Conservation (phyloP, 2,888 invertebrate species). For the Thera britannica region DNA sequence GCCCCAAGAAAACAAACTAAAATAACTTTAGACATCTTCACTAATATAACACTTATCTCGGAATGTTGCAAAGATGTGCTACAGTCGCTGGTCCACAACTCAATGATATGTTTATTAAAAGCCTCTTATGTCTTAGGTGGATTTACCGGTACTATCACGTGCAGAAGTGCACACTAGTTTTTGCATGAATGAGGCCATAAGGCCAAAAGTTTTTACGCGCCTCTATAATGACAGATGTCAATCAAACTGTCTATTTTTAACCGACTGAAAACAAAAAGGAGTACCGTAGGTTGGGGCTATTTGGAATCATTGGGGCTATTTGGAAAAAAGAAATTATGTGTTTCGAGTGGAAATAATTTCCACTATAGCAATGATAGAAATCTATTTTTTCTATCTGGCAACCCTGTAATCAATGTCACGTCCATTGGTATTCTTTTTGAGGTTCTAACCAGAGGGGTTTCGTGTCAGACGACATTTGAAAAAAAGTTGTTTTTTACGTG, state of each 20-base stretch:
- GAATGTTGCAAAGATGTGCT: constrained; percentile 37
- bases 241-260: background rate
- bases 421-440: too few species aligned
- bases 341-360: too few species aligned
- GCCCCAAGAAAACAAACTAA: constrained; percentile 56
- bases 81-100: constrained; percentile 39
- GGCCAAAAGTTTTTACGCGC: background rate
- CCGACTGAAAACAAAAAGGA: too few species aligned
- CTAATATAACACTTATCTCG: constrained; percentile 36
- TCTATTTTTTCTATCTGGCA: too few species aligned
- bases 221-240: background rate
- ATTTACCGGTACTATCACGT: constrained; percentile 66
- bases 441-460: too few species aligned
- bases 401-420: too few species aligned
- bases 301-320: too few species aligned
- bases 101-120: constrained; percentile 41
- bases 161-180: constrained; percentile 44
- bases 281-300: too few species aligned
- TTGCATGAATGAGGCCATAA: constrained; percentile 2
- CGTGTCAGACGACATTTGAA: too few species aligned
- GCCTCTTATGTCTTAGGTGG: constrained; percentile 57
- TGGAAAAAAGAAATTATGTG: too few species aligned
- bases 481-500: too few species aligned
- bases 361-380: too few species aligned
- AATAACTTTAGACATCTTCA: constrained; percentile 55